Percentiles rank a stretch among this genome's conserved stretches.
Evolutionary conservation across 2,797 vertebrate genomes (phyloP).

Genomic region (Melanotaenia parkinsoni): DNA sequence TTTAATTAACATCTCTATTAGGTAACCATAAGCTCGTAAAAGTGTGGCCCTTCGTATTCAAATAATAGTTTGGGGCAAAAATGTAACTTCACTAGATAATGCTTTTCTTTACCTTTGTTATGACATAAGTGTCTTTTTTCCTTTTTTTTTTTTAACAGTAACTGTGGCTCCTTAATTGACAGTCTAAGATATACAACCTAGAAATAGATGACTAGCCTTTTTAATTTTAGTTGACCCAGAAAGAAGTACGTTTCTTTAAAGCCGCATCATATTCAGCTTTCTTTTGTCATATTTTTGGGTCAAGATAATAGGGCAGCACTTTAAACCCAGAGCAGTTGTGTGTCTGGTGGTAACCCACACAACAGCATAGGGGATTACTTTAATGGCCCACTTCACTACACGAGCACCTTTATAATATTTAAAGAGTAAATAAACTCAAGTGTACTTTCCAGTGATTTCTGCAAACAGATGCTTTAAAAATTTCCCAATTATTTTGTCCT

Average conservation of each 20-base stretch:
- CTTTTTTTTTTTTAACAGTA: not conserved
- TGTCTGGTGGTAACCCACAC: constrained; percentile 4
- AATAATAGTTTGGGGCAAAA: not conserved
- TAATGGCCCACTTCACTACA: not conserved
- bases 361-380: not conserved
- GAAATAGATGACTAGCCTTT: constrained; percentile 4
- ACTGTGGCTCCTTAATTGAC: not conserved
- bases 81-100: not conserved
- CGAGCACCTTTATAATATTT: not conserved
- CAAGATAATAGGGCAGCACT: constrained; percentile 15
- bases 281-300: constrained; percentile 17
- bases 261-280: not conserved
- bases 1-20: not conserved
- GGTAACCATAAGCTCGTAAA: not conserved
- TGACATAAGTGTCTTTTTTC: not conserved
- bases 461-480: not conserved
- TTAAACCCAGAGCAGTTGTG: not conserved
- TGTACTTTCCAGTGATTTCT: not conserved
- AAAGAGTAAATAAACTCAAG: not conserved
- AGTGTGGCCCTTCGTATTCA: not conserved
- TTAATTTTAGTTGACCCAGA: constrained; percentile 17
- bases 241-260: constrained; percentile 31
- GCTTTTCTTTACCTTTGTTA: not conserved
- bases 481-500: not conserved
- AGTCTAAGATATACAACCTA: constrained; percentile 19